Percentiles rank a stretch among this genome's conserved stretches.
Evolutionary conservation across 2,888 invertebrate genomes (phyloP).

Genomic region (Drosophila nigricruria): DNA sequence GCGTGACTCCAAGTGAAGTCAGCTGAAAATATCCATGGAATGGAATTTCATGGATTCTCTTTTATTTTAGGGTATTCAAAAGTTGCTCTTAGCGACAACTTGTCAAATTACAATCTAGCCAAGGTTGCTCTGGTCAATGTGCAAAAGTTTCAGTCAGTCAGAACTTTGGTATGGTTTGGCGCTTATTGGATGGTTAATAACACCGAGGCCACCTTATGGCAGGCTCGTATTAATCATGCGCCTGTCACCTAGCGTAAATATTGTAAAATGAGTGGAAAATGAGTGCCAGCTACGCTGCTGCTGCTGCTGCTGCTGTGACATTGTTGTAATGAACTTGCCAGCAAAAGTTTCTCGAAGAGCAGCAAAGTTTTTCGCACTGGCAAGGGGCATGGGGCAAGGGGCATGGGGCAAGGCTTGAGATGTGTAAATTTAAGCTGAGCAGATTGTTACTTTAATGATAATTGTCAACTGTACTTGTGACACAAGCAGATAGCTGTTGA

Average conservation of each 20-base stretch:
- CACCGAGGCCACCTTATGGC: conserved; percentile 38
- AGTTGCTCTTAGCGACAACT: conserved; percentile 29
- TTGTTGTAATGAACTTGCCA: conserved; percentile 66
- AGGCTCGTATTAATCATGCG: conserved; percentile 73
- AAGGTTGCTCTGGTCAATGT: conserved; percentile 57
- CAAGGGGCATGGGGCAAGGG: conserved; percentile 45
- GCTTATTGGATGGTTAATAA: conserved; percentile 49
- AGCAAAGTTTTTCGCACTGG: conserved; percentile 51
- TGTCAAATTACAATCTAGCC: conserved; percentile 58
- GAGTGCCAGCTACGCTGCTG: no score
- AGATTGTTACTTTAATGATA: not conserved
- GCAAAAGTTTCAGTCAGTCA: conserved; percentile 60
- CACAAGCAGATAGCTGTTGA: conserved; percentile 17
- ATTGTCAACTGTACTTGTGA: conserved; percentile 33
- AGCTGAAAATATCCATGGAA: not conserved
- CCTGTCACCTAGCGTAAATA: conserved; percentile 78
- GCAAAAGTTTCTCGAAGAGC: conserved; percentile 56
- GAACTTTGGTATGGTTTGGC: conserved; percentile 27
- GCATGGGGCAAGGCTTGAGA: conserved; percentile 33
- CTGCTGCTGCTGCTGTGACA: conserved; percentile 36
- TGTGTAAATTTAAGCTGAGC: conserved; percentile 37
- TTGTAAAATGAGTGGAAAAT: conserved; percentile 69
- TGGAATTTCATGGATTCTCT: not conserved
- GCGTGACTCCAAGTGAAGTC: conserved; percentile 1
- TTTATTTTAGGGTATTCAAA: conserved; percentile 6